Percentiles rank a stretch among this genome's conserved stretches.
phyloP scores from a whole-genome alignment of 2,888 invertebrate genomes.

The Bugulina stolonifera region DNA sequence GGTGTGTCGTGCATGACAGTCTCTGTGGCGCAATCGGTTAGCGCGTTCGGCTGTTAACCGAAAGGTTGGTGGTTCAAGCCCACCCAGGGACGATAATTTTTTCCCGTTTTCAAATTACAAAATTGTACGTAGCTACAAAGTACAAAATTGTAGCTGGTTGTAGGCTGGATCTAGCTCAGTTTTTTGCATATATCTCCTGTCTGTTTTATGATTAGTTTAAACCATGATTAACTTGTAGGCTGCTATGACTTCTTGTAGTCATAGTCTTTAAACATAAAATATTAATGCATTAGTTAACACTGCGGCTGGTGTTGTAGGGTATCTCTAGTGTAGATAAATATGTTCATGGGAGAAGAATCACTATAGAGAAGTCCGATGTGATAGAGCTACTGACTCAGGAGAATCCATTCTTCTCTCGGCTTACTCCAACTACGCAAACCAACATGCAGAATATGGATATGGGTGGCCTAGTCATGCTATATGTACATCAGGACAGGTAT shows the following conservation, averaged over 20 bases:
- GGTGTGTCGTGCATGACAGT: too few species aligned
- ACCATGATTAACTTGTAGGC: too few species aligned
- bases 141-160: too few species aligned
- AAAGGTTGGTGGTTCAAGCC: slow-evolving; percentile 20
- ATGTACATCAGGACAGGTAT: neutral
- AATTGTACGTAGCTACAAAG: neutral
- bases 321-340: slow-evolving; percentile 13
- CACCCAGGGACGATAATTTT: slow-evolving; percentile 20
- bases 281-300: too few species aligned
- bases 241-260: too few species aligned
- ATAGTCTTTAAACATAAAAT: too few species aligned
- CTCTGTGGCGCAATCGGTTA: neutral
- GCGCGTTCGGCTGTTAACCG: slow-evolving; percentile 3
- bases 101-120: neutral
- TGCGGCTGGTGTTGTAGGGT: slow-evolving; percentile 22
- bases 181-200: too few species aligned
- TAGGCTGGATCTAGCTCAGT: too few species aligned
- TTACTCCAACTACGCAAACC: neutral
- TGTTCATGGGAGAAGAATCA: slow-evolving; percentile 60
- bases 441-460: neutral
- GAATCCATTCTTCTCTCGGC: slow-evolving; percentile 64
- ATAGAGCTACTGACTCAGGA: slow-evolving; percentile 71
- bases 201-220: too few species aligned
- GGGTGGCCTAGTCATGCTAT: neutral
- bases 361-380: slow-evolving; percentile 69